Evolutionary conservation across 2,797 vertebrate species (phyloP), one percentile per base, ranked within the genome.

Genomic region (Rhinoraja longicauda): DNA sequence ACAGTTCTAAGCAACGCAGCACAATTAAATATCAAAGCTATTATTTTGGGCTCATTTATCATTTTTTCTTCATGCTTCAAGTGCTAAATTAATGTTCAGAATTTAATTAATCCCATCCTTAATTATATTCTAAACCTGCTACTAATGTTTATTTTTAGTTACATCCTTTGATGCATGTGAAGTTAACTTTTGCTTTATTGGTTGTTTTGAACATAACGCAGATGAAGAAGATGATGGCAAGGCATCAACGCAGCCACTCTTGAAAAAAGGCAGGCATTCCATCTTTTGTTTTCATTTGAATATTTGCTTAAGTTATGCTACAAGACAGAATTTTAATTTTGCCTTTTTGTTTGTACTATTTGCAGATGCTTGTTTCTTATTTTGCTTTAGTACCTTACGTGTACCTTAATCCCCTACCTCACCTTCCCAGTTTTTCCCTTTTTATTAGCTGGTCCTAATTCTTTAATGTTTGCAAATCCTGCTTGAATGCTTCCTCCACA

Each of bases 241-340:
- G 97, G 96, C 98, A 95, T 94, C 98, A 95, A 96, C 97, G 95
- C 98, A 98, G 95, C 98, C 98, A 95, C 98, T 99, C 96, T 98
- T 99, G 97, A 98, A 97, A 98, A 99, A 99, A 99, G 99, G 98
- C 98, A 99, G 98, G 98, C 97, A 97, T 97, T 96, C 94, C 96
- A 96, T 95, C 94, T 95, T 96, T 96, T 96, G 95, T 93, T 95
- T 95, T 96, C 95, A 94, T 95, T 95, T 94, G 94, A 95, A 95
- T 95, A 93, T 92, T 73, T 73, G 24, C 9, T 29, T 75, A n/a
- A 57, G 70, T 92, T 67, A 62, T 67, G 17, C 29, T 75, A 53
- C 39, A 75, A 92, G 13, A 10, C 90, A 75, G 70, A 92, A 45
- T 94, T 96, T 94, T 94, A 64, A 88, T 95, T 88, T 84, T 32